Base-by-base conservation (phyloP, 2,113 vertebrate species). In the Coptodon rendalli region DNA sequence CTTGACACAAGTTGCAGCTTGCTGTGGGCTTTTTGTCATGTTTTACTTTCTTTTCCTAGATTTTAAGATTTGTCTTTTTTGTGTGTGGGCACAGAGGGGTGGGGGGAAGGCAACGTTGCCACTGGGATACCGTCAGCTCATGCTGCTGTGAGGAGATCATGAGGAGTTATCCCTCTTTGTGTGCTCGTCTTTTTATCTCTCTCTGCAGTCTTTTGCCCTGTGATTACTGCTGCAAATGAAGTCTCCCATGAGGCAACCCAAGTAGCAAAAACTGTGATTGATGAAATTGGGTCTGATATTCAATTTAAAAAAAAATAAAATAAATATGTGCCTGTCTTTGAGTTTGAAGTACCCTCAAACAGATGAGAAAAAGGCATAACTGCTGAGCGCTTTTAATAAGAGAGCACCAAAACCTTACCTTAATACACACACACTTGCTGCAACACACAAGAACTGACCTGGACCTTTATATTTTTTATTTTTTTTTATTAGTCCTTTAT, bases 1-100 rank as follows among this genome's bases (percentile, higher is more conserved):
- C 91, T 63, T 88, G 87, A 91, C 88, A 89, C 85, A 91, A 86
- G 82, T 89, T 87, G 53, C 68, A 73, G 87, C 36, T 84, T 31
- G 38, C 17, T 85, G 31, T 84, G 24, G 29, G 13, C n/a, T 86
- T 84, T 80, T 83, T 82, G 19, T 82, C 19, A 50, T n/a, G 54
- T 82, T 76, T 66, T 34, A 38, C 22, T 27, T 59, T 63, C 68
- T 27, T 9, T 43, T 45, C 48, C 54, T 12, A 16, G 22, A 53
- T 81, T 88, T 83, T 54, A 12, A 76, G 16, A 59, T 53, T 53
- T 86, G n/a, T 87, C 84, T 84, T 45, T 78, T 78, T 50, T 50
- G 16, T 50, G 43, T 19, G 43, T 48, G 24, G 71, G 71, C 9
- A 40, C 14, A 0, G 27, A 71, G n/a, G 22, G 13, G 40, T 48